Evolutionary conservation across 2,888 invertebrate genomes (phyloP).

Genomic region (Amblyjoppa fuscipennis): DNA sequence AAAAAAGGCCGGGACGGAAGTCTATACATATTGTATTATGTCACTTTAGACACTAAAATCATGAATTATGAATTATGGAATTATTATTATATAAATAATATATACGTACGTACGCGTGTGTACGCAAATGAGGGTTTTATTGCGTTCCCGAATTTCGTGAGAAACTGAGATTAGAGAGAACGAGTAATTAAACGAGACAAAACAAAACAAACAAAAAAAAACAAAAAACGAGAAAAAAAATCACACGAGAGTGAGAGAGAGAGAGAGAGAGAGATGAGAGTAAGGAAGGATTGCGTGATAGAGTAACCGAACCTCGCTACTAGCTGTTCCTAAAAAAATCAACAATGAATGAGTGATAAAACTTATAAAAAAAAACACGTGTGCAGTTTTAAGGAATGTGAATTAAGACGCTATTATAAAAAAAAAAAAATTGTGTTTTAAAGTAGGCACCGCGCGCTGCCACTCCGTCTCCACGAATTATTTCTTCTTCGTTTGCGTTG

Average conservation of each 20-base stretch:
- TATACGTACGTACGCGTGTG: conserved; percentile 82
- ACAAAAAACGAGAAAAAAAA: conserved; percentile 59
- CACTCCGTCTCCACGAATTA: conserved; percentile 66
- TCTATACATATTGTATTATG: conserved; percentile 76
- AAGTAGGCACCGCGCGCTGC: conserved; percentile 67
- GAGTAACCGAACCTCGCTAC: conserved; percentile 85
- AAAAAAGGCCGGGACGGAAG: conserved; percentile 67
- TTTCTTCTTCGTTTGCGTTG: conserved; percentile 30
- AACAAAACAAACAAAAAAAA: conserved; percentile 13
- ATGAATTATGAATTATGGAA: conserved; percentile 65
- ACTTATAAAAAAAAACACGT: conserved; percentile 54
- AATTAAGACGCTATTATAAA: conserved; percentile 73
- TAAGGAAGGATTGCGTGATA: conserved; percentile 84
- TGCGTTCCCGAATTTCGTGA: conserved; percentile 66
- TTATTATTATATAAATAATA: conserved; percentile 68
- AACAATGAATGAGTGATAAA: conserved; percentile 84
- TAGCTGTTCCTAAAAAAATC: conserved; percentile 84
- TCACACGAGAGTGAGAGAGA: conserved; percentile 47
- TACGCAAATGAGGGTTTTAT: conserved; percentile 72
- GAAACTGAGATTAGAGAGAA: conserved; percentile 39
- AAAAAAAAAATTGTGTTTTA: conserved; percentile 50
- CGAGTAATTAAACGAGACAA: conserved; percentile 29
- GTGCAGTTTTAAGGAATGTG: conserved; percentile 79
- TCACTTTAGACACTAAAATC: conserved; percentile 67
- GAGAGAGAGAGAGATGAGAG: conserved; percentile 67